Conservation (phyloP, 1,140 invertebrate species). For the Magallana ariakensis region DNA sequence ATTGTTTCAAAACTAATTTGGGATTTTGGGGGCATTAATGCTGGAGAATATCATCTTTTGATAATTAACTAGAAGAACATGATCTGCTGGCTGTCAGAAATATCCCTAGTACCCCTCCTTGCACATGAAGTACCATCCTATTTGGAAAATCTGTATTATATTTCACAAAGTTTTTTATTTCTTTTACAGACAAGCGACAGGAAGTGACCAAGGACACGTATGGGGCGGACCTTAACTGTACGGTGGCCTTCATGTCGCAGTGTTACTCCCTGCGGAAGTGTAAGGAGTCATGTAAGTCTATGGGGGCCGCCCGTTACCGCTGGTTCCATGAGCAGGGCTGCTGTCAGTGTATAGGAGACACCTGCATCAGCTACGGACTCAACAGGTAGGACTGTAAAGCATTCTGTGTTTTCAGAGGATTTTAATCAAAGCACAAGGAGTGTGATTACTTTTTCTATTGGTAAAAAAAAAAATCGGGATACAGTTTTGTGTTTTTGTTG, state of each 20-base stretch:
- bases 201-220: neutral
- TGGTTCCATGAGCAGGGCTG: constrained; percentile 96
- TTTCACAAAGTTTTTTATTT: neutral
- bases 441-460: no score
- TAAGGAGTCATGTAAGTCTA: constrained; percentile 87
- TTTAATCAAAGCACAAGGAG: no score
- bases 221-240: constrained; percentile 85
- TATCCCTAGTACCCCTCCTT: no score
- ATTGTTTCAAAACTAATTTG: no score
- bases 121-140: no score
- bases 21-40: no score
- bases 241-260: constrained; percentile 94
- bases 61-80: no score
- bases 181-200: neutral
- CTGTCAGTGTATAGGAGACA: constrained; percentile 94
- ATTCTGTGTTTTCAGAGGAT: constrained; percentile 47
- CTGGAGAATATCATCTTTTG: no score
- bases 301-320: constrained; percentile 87
- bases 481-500: no score
- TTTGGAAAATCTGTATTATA: no score
- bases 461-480: no score
- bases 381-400: constrained; percentile 58
- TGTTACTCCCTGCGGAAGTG: constrained; percentile 95
- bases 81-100: no score
- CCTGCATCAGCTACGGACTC: constrained; percentile 93